phyloP scores from a whole-genome alignment of 2,888 invertebrate genomes.

The Crepidodera aurea region DNA sequence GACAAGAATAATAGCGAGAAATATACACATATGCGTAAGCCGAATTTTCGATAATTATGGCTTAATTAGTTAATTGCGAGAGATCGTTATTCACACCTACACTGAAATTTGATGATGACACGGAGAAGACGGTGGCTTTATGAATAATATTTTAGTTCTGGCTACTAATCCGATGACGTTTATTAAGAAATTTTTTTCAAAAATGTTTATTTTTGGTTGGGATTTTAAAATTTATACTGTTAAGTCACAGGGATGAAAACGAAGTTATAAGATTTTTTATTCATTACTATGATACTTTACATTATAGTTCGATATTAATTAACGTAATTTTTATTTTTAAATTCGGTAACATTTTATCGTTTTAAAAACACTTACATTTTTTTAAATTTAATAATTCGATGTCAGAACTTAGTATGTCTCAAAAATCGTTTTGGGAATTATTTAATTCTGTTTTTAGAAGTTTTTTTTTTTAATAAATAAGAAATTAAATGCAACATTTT shows the following conservation, averaged over 20 bases:
- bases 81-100: conserved; percentile 29
- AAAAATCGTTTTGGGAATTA: no score
- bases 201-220: no score
- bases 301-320: no score
- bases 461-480: no score
- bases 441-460: no score
- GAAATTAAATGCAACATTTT: no score
- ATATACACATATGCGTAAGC: neutral
- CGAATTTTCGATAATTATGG: conserved; percentile 23
- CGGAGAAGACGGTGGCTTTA: neutral
- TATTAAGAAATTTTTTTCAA: neutral
- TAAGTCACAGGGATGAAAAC: neutral
- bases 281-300: no score
- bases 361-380: no score
- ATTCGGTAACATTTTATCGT: no score
- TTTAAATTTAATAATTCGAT: no score
- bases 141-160: conserved; percentile 2
- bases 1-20: no score
- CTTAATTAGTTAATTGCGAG: conserved; percentile 31
- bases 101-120: conserved; percentile 8
- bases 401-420: no score
- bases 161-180: neutral
- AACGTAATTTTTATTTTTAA: neutral
- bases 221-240: neutral
- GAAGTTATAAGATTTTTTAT: neutral